Base-by-base conservation (phyloP, 1,140 invertebrate species). In the Trypoxylus dichotomus region DNA sequence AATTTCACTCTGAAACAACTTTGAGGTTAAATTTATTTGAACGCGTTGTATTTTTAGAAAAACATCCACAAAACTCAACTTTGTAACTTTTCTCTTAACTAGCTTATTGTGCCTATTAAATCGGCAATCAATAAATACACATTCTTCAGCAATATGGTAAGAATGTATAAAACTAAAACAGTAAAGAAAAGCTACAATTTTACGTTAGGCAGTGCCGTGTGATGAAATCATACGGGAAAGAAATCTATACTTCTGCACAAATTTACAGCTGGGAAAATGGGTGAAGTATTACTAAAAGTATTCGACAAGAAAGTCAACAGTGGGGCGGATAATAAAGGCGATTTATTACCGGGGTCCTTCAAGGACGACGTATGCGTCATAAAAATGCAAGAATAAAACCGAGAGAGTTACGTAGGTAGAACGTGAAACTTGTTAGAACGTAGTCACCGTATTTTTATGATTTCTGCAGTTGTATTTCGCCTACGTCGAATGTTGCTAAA, bases 251-350 rank as follows among this genome's bases (percentile, higher is more conserved):
- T 19, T 63, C 32, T 63, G 60, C 60, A 24, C 13, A 19, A 63
- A 63, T 63, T 63, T 63, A 63, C 60, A 63, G 60, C 60, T 63
- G 10, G 13, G 60, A 63, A 63, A 63, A 63, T 63, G 21, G 60
- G 19, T 24, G 25, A 63, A 63, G 60, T 63, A 63, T 63, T 63
- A 24, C 60, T 63, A 1, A 63, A 63, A 63, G 1, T 24, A 63
- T 63, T 19, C 60, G 60, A 63, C 60, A 63, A 63, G 60, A 15
- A 63, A 63, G 60, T 63, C 60, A 63, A 63, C 19, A 63, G 60
- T 63, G 24, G 60, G 60, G 60, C 60, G 60, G 13, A 19, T 63
- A 63, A 63, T 63, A 63, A 63, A 63, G 19, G 21, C 13, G 60
- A 63, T 63, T 63, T 63, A 63, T 63, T 6, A 24, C 60, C 60